These are phyloP conservation scores for Chaetorhynchus papuensis DNA, from an alignment of 2,113 vertebrate genomes.

Conservation along the genomic window DNA sequence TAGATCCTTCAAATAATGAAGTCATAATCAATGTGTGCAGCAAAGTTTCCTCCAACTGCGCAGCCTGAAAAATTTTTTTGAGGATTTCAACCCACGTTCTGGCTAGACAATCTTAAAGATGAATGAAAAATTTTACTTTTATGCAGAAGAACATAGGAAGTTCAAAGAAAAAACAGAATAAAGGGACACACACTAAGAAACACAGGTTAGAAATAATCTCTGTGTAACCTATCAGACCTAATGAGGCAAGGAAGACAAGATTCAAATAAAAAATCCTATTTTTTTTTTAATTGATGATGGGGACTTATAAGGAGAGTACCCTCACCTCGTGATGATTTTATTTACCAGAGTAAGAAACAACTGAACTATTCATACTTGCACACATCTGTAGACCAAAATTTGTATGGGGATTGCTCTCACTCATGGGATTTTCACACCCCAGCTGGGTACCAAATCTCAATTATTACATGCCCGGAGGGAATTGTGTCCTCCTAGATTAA, in stretches of 20 bases:
- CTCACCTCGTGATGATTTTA: neutral
- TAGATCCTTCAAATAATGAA: neutral
- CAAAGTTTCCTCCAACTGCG: neutral
- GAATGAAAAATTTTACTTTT: neutral
- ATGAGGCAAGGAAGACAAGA: neutral
- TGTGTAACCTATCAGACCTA: neutral
- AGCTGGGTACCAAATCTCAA: neutral
- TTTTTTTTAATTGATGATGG: neutral
- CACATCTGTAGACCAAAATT: neutral
- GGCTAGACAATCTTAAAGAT: neutral
- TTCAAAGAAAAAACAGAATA: neutral
- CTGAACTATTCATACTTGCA: neutral
- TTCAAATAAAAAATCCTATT: neutral
- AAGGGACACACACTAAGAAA: neutral
- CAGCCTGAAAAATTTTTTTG: neutral
- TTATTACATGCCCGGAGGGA: neutral
- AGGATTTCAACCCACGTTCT: neutral
- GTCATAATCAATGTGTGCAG: neutral
- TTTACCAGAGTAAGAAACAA: neutral
- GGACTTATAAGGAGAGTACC: neutral
- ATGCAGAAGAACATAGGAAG: neutral
- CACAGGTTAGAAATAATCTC: neutral
- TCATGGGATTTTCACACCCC: neutral
- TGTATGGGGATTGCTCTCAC: neutral
- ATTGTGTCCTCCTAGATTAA: neutral